phyloP scores from a whole-genome alignment of 1,140 invertebrate species.

The Onthophagus taurus region DNA sequence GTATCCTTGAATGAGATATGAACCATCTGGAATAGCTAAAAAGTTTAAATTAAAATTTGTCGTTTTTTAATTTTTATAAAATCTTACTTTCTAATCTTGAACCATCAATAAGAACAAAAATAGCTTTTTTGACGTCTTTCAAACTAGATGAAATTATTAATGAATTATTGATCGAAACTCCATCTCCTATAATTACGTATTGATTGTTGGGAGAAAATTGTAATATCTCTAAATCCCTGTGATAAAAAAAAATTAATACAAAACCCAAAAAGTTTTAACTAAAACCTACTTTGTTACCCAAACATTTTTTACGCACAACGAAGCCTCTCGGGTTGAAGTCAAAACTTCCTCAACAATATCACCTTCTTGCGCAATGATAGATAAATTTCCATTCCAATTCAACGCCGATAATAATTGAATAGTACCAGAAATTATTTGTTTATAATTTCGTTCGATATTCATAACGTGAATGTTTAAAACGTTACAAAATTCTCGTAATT shows the following conservation, averaged over 20 bases:
- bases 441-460: constrained; percentile 2
- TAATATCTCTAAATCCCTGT: constrained; percentile 2
- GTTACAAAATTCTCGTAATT: constrained; percentile 22
- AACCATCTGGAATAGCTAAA: constrained; percentile 25
- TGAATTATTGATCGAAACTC: constrained; percentile 3
- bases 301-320: constrained; percentile 28
- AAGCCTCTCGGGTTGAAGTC: constrained; percentile 19
- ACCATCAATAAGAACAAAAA: constrained; percentile 20
- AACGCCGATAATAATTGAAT: constrained; percentile 23
- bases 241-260: neutral
- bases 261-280: too few species aligned
- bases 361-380: constrained; percentile 24
- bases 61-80: too few species aligned
- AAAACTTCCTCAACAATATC: constrained; percentile 27
- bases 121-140: neutral
- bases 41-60: too few species aligned
- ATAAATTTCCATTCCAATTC: constrained; percentile 28
- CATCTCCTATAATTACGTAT: neutral
- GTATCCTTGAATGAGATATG: constrained; percentile 23
- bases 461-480: constrained; percentile 20
- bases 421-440: constrained; percentile 20
- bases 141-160: neutral
- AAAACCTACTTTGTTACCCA: constrained; percentile 17
- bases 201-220: neutral
- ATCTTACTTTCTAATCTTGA: constrained; percentile 21